Percentiles rank a stretch among this genome's conserved stretches.
Evolutionary conservation across 1,140 invertebrate species (phyloP).

Genomic region (Pygmarrhopalites habei): DNA sequence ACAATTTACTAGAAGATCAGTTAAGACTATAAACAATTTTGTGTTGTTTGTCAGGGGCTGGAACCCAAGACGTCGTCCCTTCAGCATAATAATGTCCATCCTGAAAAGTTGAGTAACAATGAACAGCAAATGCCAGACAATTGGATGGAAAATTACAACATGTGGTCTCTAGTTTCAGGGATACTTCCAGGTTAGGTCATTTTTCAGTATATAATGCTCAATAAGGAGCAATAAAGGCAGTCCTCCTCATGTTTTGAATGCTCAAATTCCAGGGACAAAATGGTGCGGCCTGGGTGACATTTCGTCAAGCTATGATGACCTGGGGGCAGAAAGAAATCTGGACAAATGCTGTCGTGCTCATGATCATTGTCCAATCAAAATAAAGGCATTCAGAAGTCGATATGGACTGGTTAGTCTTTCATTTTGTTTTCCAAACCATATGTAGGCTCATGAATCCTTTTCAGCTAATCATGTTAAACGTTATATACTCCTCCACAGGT

Average conservation of each 20-base stretch:
- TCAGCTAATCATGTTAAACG: too few species aligned
- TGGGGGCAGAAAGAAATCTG: constrained; percentile 60
- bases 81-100: constrained; percentile 35
- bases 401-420: constrained; percentile 79
- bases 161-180: constrained; percentile 35
- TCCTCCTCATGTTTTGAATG: too few species aligned
- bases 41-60: too few species aligned
- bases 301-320: constrained; percentile 70
- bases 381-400: constrained; percentile 61
- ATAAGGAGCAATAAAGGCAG: too few species aligned
- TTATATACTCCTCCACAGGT: too few species aligned
- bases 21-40: too few species aligned
- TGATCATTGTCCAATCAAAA: constrained; percentile 68
- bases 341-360: constrained; percentile 79
- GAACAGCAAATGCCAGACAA: constrained; percentile 46
- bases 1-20: too few species aligned
- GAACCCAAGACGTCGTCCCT: constrained; percentile 43
- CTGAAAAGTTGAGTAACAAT: background rate
- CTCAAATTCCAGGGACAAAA: constrained; percentile 80
- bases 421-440: too few species aligned
- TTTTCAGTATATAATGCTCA: too few species aligned
- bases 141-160: constrained; percentile 14
- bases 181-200: constrained; percentile 36
- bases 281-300: constrained; percentile 83
- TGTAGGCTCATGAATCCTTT: too few species aligned